Evolutionary conservation across 2,113 vertebrate species (phyloP).

Genomic region (Platichthys stellatus): DNA sequence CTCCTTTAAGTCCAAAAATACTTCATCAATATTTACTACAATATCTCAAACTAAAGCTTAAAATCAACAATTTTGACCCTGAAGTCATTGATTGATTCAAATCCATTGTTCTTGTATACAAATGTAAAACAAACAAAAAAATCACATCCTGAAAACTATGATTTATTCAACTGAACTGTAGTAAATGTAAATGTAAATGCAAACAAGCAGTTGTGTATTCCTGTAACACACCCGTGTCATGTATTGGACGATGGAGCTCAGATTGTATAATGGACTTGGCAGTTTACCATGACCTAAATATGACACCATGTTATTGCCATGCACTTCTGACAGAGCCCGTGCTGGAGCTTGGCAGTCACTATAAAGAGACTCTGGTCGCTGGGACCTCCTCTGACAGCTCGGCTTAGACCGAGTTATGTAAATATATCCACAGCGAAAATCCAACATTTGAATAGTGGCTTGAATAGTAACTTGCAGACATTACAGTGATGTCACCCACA

Average conservation of each 20-base stretch:
- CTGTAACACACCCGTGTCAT: not conserved
- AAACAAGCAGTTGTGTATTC: not conserved
- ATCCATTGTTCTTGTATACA: no score
- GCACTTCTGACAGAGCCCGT: no score
- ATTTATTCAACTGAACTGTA: no score
- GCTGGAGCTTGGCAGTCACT: conserved; percentile 35
- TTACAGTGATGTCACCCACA: conserved; percentile 46
- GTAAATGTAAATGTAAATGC: no score
- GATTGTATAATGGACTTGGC: conserved; percentile 22
- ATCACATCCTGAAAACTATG: no score
- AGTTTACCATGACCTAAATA: conserved; percentile 56
- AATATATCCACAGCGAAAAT: conserved; percentile 49
- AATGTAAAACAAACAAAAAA: no score
- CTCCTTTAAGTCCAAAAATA: no score
- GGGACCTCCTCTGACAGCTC: conserved; percentile 33
- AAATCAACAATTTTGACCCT: no score
- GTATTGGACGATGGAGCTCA: conserved; percentile 24
- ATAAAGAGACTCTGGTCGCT: conserved; percentile 28
- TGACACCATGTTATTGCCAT: conserved; percentile 38
- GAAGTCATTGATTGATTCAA: no score
- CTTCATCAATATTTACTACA: no score
- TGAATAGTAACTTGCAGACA: conserved; percentile 44
- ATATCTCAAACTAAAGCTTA: no score
- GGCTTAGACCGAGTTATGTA: conserved; percentile 54
- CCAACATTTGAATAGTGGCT: conserved; percentile 36